phyloP scores from a whole-genome alignment of 2,888 invertebrate genomes.

The Zelleria hepariella region DNA sequence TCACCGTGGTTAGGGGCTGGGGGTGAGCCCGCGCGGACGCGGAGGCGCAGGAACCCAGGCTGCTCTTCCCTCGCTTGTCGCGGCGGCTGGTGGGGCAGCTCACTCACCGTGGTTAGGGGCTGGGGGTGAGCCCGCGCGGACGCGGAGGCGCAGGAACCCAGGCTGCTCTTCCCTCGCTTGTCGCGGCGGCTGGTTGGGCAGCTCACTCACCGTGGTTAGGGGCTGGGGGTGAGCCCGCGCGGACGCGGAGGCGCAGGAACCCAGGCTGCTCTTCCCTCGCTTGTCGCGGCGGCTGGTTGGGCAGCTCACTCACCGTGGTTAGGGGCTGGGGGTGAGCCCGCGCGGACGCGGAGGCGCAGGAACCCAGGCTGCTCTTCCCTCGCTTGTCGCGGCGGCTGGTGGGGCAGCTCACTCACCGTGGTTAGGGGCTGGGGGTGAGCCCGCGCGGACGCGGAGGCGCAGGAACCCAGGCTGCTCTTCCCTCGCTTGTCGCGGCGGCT shows the following conservation, averaged over 20 bases:
- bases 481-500: too few species aligned
- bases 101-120: conserved; percentile 58
- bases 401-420: conserved; percentile 59
- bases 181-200: too few species aligned
- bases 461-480: conserved; percentile 78
- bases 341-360: conserved; percentile 75
- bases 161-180: conserved; percentile 74
- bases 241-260: conserved; percentile 77
- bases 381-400: too few species aligned
- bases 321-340: conserved; percentile 64
- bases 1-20: conserved; percentile 63
- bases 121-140: conserved; percentile 67
- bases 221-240: conserved; percentile 66
- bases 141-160: conserved; percentile 79
- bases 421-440: conserved; percentile 64
- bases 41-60: conserved; percentile 80
- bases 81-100: too few species aligned
- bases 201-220: conserved; percentile 57
- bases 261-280: conserved; percentile 76
- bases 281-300: too few species aligned
- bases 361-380: conserved; percentile 77
- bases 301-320: conserved; percentile 61
- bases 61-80: too few species aligned
- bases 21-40: conserved; percentile 67
- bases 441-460: conserved; percentile 73